Base-by-base conservation (phyloP, 2,113 vertebrate genomes). In the Electrona antarctica region DNA sequence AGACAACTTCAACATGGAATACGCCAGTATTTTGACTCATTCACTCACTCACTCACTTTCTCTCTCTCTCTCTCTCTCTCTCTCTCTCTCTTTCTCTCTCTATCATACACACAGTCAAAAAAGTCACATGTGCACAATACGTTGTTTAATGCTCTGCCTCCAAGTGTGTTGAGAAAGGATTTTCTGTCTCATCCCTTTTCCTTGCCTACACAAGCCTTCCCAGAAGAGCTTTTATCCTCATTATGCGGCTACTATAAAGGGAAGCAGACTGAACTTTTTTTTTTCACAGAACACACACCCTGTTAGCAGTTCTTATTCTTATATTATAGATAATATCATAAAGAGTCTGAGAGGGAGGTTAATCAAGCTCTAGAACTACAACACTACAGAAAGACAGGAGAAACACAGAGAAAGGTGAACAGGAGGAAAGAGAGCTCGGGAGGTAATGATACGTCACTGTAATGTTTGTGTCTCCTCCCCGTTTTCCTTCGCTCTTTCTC, bases 271-370 rank as follows among this genome's bases (percentile, higher is more conserved):
- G 80, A 88, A 92, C 87, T 88, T 85, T 73, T 80, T 21, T 41
- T 85, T 76, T 85, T 82, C 87, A 87, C 86, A 85, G 80, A 82
- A 90, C 82, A 90, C 83, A 92, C 88, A 90, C 89, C 92, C 89
- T 91, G 90, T 91, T 91, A 90, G 90, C 90, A 87, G 87, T 92
- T 90, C 85, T 89, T 92, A 89, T 92, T 91, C 72, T 88, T 90
- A 92, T 88, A 90, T 80, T 81, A 83, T 88, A 90, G 87, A 88
- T 91, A 87, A 90, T 90, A 92, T 76, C 69, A 64, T 85, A 87
- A 89, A 83, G 85, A 91, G 79, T 91, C 87, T 76, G 85, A 90
- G 85, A 91, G 89, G 92, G 92, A 86, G 86, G 86, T 91, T 91
- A 89, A 84, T 90, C 87, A 83, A 92, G 90, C 87, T 91, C 89